These are phyloP conservation scores for Hippocampus abdominalis DNA, from an alignment of 2,113 vertebrate species.

Conservation along the genomic window DNA sequence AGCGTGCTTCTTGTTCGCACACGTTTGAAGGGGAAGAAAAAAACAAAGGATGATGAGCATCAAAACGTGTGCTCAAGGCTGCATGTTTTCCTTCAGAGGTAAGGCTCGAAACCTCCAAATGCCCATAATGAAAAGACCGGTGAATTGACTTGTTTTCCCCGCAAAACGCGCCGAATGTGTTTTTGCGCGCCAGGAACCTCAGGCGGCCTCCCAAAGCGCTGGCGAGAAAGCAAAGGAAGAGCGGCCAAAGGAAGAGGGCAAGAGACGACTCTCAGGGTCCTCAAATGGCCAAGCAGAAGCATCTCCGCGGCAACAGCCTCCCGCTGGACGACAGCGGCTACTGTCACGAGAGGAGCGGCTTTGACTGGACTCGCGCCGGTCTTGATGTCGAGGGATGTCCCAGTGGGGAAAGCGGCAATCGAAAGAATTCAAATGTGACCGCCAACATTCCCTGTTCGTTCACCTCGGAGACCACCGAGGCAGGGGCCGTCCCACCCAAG, in stretches of 20 bases:
- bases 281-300: conserved; percentile 27
- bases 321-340: rapidly evolving
- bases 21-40: neutral
- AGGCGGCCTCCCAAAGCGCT: neutral
- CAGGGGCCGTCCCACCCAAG: rapidly evolving
- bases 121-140: neutral
- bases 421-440: neutral
- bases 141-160: neutral
- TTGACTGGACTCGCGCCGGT: neutral
- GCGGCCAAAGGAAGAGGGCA: conserved; percentile 27
- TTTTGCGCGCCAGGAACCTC: conserved; percentile 43
- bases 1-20: neutral
- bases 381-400: neutral
- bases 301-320: neutral
- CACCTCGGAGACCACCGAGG: neutral
- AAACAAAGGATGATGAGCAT: rapidly evolving
- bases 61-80: conserved; percentile 33
- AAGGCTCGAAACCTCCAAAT: neutral
- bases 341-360: neutral
- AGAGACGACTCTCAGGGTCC: conserved; percentile 3
- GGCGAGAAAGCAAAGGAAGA: conserved; percentile 15
- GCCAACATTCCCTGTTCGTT: neutral
- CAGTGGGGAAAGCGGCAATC: neutral
- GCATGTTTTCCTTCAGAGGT: conserved; percentile 51
- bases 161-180: neutral